Percentiles rank a stretch among this genome's conserved stretches.
phyloP scores from a whole-genome alignment of 2,888 invertebrate species.

The Tenthredo amoena region DNA sequence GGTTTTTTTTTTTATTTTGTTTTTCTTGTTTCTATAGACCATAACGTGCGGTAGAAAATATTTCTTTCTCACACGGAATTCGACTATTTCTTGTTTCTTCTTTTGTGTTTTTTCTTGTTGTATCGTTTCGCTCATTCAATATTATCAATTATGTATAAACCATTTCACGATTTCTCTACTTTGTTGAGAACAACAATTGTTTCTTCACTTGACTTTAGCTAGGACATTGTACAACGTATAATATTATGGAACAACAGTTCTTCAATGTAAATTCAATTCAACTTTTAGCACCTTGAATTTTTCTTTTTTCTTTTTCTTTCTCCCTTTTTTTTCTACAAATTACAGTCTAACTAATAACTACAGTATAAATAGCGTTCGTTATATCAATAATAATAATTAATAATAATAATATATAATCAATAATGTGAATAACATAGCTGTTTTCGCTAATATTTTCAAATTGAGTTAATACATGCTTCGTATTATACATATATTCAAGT shows the following conservation, averaged over 20 bases:
- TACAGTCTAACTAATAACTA: conserved; percentile 35
- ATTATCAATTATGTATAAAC: background rate
- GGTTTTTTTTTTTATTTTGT: background rate
- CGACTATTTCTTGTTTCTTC: background rate
- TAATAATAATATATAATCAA: conserved; percentile 36
- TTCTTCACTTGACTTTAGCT: background rate
- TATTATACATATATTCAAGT: conserved; percentile 42
- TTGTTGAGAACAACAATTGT: background rate
- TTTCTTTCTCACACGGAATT: background rate
- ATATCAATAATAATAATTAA: conserved; percentile 39
- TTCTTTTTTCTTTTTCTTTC: background rate
- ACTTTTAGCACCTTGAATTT: conserved; percentile 50
- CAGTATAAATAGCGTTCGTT: conserved; percentile 50
- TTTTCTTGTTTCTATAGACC: background rate
- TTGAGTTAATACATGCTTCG: conserved; percentile 22
- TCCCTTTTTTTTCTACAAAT: conserved; percentile 1
- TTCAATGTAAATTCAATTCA: conserved; percentile 45
- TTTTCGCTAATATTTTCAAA: background rate
- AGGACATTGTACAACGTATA: conserved; percentile 10
- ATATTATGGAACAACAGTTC: conserved; percentile 1
- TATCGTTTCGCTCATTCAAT: background rate
- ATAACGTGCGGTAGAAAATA: background rate
- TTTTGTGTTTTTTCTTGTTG: background rate
- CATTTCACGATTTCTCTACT: background rate
- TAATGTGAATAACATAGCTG: conserved; percentile 18